A percentile compares a stretch with the other conserved stretches of the same genome.
These are phyloP conservation scores for Malurus melanocephalus DNA, from an alignment of 2,113 vertebrate species.

Conservation along the genomic window DNA sequence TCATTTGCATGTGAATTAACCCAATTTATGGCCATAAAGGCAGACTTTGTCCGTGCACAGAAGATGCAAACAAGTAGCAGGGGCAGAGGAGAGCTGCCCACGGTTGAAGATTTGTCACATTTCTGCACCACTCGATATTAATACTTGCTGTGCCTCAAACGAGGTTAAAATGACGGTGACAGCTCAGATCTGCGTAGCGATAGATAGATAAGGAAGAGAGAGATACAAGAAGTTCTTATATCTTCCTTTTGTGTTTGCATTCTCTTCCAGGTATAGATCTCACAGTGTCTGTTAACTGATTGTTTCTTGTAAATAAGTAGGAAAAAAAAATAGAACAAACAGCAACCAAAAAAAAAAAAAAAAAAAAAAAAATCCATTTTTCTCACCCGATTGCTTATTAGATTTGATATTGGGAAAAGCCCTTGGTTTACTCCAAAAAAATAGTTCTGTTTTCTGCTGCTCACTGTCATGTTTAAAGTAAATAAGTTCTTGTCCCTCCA, in stretches of 20 bases:
- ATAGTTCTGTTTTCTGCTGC: constrained; percentile 71
- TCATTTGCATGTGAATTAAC: constrained; percentile 37
- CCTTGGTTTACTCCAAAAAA: constrained; percentile 56
- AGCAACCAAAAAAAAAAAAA: too few relatives aligned
- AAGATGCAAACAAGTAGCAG: background rate
- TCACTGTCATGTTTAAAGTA: constrained; percentile 85
- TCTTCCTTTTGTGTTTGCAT: constrained; percentile 28
- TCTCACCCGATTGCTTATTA: background rate
- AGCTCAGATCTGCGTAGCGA: background rate
- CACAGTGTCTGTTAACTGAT: constrained; percentile 39
- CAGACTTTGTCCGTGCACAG: background rate
- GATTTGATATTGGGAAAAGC: constrained; percentile 62
- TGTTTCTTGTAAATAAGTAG: constrained; percentile 7
- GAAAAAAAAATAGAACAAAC: background rate
- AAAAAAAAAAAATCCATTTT: background rate
- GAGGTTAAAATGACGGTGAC: background rate
- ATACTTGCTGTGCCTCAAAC: background rate
- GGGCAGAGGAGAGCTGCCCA: background rate
- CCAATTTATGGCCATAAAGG: background rate
- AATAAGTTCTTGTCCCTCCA: constrained; percentile 82
- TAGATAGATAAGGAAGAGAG: background rate
- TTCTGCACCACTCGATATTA: constrained; percentile 8
- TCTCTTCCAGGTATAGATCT: constrained; percentile 53
- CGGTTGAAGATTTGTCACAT: background rate
- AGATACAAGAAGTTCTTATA: constrained; percentile 1